A percentile compares a stretch with the other conserved stretches of the same genome.
phyloP scores from a whole-genome alignment of 2,113 vertebrate genomes.

The Chamaetylas fuelleborni region DNA sequence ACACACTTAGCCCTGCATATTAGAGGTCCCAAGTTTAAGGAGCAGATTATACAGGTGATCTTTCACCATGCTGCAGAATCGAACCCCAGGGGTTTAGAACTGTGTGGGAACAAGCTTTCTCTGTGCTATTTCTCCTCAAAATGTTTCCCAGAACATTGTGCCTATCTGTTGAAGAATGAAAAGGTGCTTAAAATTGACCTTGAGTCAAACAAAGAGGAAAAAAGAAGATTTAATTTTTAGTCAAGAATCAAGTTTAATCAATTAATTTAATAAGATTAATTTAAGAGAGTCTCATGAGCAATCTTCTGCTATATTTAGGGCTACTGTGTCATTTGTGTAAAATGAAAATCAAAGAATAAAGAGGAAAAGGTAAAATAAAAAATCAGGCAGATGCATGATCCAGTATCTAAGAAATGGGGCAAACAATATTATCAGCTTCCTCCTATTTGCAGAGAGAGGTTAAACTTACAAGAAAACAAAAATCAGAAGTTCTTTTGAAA shows the following conservation, averaged over 20 bases:
- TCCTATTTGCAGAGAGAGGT: not conserved
- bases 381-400: not conserved
- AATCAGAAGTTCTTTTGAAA: not conserved
- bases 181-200: conserved; percentile 47
- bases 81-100: not conserved
- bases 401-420: not conserved
- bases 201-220: conserved; percentile 23
- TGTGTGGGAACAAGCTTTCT: not conserved
- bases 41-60: not conserved
- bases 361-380: conserved; percentile 17
- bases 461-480: not conserved
- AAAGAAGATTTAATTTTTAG: conserved; percentile 28
- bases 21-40: not conserved
- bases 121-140: not conserved
- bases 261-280: conserved; percentile 35
- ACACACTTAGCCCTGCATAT: not conserved
- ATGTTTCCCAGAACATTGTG: not conserved
- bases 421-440: not conserved
- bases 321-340: conserved; percentile 7
- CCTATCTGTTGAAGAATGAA: not conserved
- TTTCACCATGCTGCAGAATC: not conserved
- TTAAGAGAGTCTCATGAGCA: conserved; percentile 30
- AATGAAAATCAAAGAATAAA: conserved; percentile 24
- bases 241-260: conserved; percentile 48
- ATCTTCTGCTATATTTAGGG: conserved; percentile 39